Conservation (phyloP, 2,113 vertebrate species). For the Hyla sarda region DNA sequence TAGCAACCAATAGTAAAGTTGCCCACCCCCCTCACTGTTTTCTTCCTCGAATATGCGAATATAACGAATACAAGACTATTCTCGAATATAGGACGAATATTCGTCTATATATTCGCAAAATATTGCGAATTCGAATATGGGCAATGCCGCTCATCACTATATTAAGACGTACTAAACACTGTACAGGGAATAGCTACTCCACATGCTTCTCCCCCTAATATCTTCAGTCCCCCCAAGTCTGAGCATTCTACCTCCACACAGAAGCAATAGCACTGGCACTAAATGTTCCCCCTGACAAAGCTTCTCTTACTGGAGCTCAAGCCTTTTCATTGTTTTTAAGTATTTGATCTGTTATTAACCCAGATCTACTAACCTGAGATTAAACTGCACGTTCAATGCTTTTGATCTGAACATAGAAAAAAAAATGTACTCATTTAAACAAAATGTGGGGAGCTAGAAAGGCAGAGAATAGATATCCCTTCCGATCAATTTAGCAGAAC, state of each 20-base stretch:
- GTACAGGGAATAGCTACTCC: not conserved
- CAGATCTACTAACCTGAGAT: conserved; percentile 12
- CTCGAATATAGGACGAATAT: no score
- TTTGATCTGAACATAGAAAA: not conserved
- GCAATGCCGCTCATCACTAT: no score
- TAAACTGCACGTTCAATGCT: not conserved
- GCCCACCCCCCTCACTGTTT: no score
- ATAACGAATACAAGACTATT: no score
- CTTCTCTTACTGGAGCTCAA: not conserved
- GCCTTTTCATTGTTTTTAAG: not conserved
- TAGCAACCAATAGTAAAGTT: no score
- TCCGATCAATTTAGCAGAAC: not conserved
- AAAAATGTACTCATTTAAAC: not conserved
- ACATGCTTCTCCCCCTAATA: not conserved
- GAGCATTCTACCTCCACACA: not conserved
- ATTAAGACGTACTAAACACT: not conserved
- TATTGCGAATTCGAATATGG: no score
- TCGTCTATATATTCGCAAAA: no score
- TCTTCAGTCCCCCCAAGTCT: not conserved
- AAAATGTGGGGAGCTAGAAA: not conserved
- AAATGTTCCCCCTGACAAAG: not conserved
- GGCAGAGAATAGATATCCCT: not conserved
- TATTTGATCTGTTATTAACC: conserved; percentile 33
- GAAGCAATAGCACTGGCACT: not conserved
- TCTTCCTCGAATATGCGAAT: no score